These are phyloP conservation scores for Pristionchus entomophagus DNA, from an alignment of 2,888 invertebrate genomes.

Conservation along the genomic window DNA sequence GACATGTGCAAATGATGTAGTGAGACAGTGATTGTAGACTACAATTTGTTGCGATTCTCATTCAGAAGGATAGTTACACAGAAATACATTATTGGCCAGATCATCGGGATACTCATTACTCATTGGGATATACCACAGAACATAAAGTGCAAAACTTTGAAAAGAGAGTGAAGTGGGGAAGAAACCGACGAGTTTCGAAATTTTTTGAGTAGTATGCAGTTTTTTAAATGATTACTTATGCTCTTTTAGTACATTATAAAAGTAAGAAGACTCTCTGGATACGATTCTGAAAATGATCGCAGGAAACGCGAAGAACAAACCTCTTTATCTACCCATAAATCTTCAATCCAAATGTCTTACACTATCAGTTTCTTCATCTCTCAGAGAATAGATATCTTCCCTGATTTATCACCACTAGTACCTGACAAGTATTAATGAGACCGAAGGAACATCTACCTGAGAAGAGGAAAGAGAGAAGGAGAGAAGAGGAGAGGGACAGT, in stretches of 20 bases:
- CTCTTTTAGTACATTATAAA: no score
- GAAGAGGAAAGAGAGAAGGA: not conserved
- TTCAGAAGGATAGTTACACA: no score
- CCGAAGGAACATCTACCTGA: constrained; percentile 15
- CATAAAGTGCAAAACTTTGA: no score
- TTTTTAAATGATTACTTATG: no score
- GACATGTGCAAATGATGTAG: not conserved
- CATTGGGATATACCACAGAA: no score
- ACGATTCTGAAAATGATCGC: no score
- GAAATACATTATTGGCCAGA: no score
- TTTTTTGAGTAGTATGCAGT: no score
- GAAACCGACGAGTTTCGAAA: no score
- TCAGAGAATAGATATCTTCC: not conserved
- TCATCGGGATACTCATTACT: no score
- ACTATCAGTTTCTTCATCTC: not conserved
- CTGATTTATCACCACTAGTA: not conserved
- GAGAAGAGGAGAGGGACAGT: not conserved
- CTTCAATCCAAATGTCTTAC: not conserved
- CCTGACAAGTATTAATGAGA: constrained; percentile 20
- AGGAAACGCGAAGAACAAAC: not conserved
- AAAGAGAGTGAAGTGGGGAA: no score
- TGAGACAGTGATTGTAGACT: constrained; percentile 2
- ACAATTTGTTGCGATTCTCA: not conserved
- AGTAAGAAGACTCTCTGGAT: no score
- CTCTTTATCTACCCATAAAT: not conserved